phyloP scores from a whole-genome alignment of 2,888 invertebrate species.

The Nowickia ferox region DNA sequence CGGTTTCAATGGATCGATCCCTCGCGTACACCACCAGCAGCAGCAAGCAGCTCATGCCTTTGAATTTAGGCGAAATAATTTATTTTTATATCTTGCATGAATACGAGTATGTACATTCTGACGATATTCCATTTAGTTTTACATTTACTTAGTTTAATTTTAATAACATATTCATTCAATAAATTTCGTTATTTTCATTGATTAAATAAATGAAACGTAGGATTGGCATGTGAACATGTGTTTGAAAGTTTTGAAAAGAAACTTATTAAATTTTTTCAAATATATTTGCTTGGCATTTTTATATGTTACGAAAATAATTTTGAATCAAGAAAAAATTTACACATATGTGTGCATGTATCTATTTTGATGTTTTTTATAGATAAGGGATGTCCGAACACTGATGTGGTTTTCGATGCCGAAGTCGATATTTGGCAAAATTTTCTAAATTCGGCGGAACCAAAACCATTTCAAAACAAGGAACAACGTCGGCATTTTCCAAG shows the following conservation, averaged over 20 bases:
- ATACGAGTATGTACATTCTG: slow-evolving; percentile 7
- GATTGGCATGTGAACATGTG: slow-evolving; percentile 46
- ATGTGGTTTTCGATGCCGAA: too few relatives aligned
- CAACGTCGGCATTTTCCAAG: too few relatives aligned
- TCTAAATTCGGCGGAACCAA: too few relatives aligned
- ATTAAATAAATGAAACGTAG: slow-evolving; percentile 8
- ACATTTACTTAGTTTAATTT: slow-evolving; percentile 17
- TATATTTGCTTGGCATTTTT: neutral
- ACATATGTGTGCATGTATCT: too few relatives aligned
- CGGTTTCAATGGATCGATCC: neutral
- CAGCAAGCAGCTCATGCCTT: neutral
- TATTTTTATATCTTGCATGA: slow-evolving; percentile 36
- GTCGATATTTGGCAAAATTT: too few relatives aligned
- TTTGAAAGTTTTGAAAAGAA: neutral
- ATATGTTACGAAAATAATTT: too few relatives aligned
- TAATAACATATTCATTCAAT: slow-evolving; percentile 45
- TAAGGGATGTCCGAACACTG: too few relatives aligned
- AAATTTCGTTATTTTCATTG: slow-evolving; percentile 27
- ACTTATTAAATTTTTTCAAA: neutral
- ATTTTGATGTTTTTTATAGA: too few relatives aligned
- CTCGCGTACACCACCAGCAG: neutral
- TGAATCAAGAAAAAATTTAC: too few relatives aligned
- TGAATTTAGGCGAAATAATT: slow-evolving; percentile 18
- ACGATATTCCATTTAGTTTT: neutral
- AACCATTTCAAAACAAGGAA: too few relatives aligned